These are phyloP conservation scores for Achatina immaculata DNA, from an alignment of 1,140 invertebrate species.

Conservation along the genomic window DNA sequence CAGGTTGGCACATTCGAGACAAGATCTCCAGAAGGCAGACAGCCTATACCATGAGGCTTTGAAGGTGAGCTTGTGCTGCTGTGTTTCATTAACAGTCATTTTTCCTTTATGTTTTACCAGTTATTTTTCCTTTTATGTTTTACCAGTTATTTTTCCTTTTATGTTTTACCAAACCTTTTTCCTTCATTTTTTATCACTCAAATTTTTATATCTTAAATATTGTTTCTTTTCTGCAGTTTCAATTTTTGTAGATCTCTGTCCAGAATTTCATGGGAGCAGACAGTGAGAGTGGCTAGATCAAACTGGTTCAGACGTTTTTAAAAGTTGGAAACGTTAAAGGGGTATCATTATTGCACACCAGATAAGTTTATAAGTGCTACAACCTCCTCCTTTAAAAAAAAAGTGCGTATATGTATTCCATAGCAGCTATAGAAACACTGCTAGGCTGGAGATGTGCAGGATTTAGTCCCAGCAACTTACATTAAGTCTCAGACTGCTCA, in stretches of 20 bases:
- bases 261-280: background rate
- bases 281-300: background rate
- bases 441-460: too few species aligned
- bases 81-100: background rate
- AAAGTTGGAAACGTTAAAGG: background rate
- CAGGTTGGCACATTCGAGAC: slow-evolving; percentile 45
- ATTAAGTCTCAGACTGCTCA: too few species aligned
- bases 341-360: background rate
- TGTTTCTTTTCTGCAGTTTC: background rate
- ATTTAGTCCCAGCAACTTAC: too few species aligned
- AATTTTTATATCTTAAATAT: background rate
- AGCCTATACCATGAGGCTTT: slow-evolving; percentile 62
- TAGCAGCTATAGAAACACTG: too few species aligned
- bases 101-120: background rate
- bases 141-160: background rate
- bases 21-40: slow-evolving; percentile 56
- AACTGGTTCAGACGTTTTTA: background rate
- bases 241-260: background rate
- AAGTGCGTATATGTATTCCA: too few species aligned
- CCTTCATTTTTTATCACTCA: background rate
- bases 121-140: background rate
- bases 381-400: too few species aligned
- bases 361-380: background rate
- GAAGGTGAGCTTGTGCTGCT: slow-evolving; percentile 13
- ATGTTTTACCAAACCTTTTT: background rate